A percentile compares a stretch with the other conserved stretches of the same genome.
phyloP scores from a whole-genome alignment of 1,140 invertebrate species.

The Ridgeia piscesae region DNA sequence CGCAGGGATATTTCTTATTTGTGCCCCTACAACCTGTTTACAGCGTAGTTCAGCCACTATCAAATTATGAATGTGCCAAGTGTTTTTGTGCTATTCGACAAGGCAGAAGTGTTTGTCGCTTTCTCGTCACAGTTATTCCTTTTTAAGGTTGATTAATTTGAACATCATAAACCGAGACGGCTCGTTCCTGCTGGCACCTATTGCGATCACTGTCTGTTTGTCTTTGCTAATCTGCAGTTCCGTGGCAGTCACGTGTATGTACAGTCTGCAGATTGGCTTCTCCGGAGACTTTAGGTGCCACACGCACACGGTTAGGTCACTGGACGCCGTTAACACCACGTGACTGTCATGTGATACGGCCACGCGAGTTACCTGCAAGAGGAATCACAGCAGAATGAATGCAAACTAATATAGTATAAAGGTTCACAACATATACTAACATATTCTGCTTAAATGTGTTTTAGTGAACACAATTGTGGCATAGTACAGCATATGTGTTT shows the following conservation, averaged over 20 bases:
- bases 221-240: slow-evolving; percentile 11
- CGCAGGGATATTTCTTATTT: background rate
- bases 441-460: background rate
- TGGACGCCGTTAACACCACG: background rate
- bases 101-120: background rate
- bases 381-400: background rate
- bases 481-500: too few relatives aligned
- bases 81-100: background rate
- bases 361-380: slow-evolving; percentile 1
- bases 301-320: slow-evolving; percentile 2
- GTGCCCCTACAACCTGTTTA: background rate
- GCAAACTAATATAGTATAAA: too few relatives aligned
- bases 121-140: background rate
- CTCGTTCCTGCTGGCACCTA: background rate
- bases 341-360: slow-evolving; percentile 2
- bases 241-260: slow-evolving; percentile 16
- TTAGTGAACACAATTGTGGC: too few relatives aligned
- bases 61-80: background rate
- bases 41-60: background rate
- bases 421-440: background rate
- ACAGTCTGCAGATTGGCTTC: slow-evolving; percentile 5
- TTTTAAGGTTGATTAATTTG: slow-evolving; percentile 12
- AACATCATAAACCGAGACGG: slow-evolving; percentile 5
- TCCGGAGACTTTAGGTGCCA: background rate
- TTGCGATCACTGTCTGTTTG: slow-evolving; percentile 14